These are phyloP conservation scores for Hipposideros larvatus DNA, from an alignment of 2,797 vertebrate species.

Conservation along the genomic window DNA sequence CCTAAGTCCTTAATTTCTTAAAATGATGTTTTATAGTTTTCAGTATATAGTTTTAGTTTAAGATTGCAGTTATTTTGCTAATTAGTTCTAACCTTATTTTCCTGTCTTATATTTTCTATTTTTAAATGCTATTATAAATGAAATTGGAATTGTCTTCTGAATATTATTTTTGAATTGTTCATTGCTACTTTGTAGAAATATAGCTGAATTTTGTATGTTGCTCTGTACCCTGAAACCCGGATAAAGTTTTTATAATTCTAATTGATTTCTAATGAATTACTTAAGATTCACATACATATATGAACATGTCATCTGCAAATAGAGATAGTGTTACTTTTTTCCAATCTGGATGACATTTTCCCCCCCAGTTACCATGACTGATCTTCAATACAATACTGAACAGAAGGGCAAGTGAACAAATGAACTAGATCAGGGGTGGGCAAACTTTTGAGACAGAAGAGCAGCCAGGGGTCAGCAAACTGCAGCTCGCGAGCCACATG, in stretches of 20 bases:
- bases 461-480: no score
- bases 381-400: not conserved
- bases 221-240: not conserved
- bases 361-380: not conserved
- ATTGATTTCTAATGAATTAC: not conserved
- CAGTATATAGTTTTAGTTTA: not conserved
- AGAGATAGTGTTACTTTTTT: not conserved
- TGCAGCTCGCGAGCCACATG: no score
- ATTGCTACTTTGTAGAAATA: not conserved
- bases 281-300: not conserved
- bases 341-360: not conserved
- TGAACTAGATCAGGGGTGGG: no score
- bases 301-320: not conserved
- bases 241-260: not conserved
- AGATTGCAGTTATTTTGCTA: not conserved
- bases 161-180: not conserved
- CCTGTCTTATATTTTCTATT: not conserved
- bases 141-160: not conserved
- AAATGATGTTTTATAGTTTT: not conserved
- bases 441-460: no score
- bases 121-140: not conserved
- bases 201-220: not conserved
- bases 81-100: not conserved
- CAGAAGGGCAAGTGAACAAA: not conserved
- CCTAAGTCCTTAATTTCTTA: not conserved